Evolutionary conservation across 1,140 invertebrate genomes (phyloP).

Genomic region (Dolichoris vasculosae): DNA sequence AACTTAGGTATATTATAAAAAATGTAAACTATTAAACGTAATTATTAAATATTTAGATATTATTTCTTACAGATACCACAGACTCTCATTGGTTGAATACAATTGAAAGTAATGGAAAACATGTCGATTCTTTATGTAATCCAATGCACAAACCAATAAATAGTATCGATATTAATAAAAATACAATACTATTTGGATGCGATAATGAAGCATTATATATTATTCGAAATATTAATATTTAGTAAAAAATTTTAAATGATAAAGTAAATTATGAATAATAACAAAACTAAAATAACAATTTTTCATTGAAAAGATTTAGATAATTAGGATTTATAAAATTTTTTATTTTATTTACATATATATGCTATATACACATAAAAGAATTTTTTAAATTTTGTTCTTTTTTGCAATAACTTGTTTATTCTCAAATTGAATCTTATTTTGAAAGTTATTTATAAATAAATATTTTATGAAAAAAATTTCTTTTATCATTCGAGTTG

Average conservation of each 20-base stretch:
- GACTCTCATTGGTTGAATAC: conserved; percentile 80
- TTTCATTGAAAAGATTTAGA: not conserved
- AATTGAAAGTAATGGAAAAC: conserved; percentile 79
- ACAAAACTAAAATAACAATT: not conserved
- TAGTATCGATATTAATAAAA: conserved; percentile 83
- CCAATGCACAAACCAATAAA: conserved; percentile 85
- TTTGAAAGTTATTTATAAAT: too few relatives aligned
- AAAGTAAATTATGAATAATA: not conserved
- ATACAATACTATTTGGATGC: conserved; percentile 84
- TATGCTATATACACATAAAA: too few relatives aligned
- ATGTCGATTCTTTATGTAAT: conserved; percentile 83
- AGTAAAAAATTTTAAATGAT: not conserved
- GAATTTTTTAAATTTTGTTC: too few relatives aligned
- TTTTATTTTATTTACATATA: too few relatives aligned
- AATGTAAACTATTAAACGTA: not conserved
- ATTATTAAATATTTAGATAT: not conserved
- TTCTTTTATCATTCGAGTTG: too few relatives aligned
- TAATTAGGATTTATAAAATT: too few relatives aligned
- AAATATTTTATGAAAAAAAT: too few relatives aligned
- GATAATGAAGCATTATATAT: conserved; percentile 90
- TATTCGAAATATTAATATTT: conserved; percentile 75
- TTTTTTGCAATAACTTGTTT: too few relatives aligned
- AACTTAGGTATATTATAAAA: conserved; percentile 62
- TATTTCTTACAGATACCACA: conserved; percentile 64
- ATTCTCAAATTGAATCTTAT: too few relatives aligned